Conservation (phyloP, 1,140 invertebrate species). For the Protaetia brevitarsis region DNA sequence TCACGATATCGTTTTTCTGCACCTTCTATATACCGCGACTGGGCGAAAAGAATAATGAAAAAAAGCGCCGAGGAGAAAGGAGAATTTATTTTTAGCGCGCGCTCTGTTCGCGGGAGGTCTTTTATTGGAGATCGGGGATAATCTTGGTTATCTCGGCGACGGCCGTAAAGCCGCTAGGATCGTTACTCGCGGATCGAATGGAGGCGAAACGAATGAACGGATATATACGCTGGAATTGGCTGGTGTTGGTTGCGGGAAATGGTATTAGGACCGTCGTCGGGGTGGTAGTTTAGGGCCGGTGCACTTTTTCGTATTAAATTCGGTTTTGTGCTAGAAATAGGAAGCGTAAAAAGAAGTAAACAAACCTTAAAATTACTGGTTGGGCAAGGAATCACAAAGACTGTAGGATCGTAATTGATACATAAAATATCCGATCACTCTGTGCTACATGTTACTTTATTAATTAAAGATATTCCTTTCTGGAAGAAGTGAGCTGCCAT, state of each 20-base stretch:
- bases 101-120: not conserved
- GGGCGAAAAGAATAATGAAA: not conserved
- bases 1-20: not conserved
- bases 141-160: slow-evolving; percentile 5
- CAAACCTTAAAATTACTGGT: too few species aligned
- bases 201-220: not conserved
- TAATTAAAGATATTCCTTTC: too few species aligned
- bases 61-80: not conserved
- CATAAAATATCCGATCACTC: too few species aligned
- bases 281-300: not conserved
- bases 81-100: slow-evolving; percentile 13
- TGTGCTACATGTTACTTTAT: too few species aligned
- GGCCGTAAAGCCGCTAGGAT: not conserved
- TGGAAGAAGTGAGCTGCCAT: too few species aligned
- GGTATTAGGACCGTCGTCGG: not conserved
- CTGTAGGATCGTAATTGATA: too few species aligned
- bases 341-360: too few species aligned
- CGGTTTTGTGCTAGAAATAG: too few species aligned
- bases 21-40: not conserved
- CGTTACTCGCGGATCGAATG: not conserved
- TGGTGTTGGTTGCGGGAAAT: not conserved
- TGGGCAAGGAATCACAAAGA: too few species aligned
- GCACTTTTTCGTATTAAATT: not conserved
- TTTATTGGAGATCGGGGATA: slow-evolving; percentile 11
- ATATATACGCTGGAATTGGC: not conserved